Base-by-base conservation (phyloP, 2,888 invertebrate species). In the Ectropis crepuscularia region DNA sequence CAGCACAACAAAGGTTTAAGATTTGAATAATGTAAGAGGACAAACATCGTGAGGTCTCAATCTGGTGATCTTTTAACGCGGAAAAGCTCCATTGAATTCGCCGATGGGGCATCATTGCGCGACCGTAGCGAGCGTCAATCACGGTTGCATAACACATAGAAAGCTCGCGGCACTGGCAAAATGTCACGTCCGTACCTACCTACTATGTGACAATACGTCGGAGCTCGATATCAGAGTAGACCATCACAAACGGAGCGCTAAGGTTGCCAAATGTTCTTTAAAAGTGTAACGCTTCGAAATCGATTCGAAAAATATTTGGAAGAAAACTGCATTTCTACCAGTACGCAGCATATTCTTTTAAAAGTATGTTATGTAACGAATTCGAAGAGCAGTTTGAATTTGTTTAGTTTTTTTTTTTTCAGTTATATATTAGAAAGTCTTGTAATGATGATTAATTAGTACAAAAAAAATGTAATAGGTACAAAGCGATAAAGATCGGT, bases 51-150 rank as follows among this genome's bases (percentile, higher is more conserved):
- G 82, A 87, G 81, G 77, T 81, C 83, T 88, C 82, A 83, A 88
- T 88, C 86, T 80, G 75, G 80, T 83, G 87, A 88, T 87, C 87
- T 87, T 59, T 60, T 60, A 60, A 64, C 57, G 83, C 82, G 81
- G 81, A 85, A 88, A 86, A 83, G 80, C 79, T 81, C 79, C 72
- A 86, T 87, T 83, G 81, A 85, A 85, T 82, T 77, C 76, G 76
- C 78, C 81, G 83, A 85, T 85, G 85, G 81, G 77, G 77, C 82
- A 84, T 80, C 74, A 78, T 86, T 86, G 86, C 84, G 82, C 80
- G 78, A 81, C 78, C 81, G 74, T 78, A 69, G 67, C 78, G 78
- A 80, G 79, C 86, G 88, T 90, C 91, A 89, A 89, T 90, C 89
- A 89, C 77, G 65, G 73, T 90, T 89, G 77, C 85, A 83, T 84